Evolutionary conservation across 2,888 invertebrate species (phyloP), one percentile per base, ranked within the genome.

Genomic region (Myathropa florea): DNA sequence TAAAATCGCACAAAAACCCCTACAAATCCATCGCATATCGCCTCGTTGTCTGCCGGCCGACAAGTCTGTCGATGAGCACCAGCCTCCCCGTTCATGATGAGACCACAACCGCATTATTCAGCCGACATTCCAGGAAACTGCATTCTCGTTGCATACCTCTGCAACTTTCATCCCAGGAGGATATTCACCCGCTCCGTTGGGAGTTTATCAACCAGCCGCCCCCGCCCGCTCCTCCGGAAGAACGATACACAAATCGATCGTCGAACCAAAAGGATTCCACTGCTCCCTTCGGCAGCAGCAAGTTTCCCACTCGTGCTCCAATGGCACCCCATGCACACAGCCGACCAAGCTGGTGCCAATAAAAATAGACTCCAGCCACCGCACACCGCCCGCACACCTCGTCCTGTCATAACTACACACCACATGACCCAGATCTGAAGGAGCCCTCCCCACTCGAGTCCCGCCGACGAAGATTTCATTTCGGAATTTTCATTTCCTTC

Each of bases 161-260:
- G 79, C 79, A 64, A 59, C 55, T 57, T 78, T 33, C 9, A 33
- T 33, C 9, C 33, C 33, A n/a, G n/a, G n/a, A n/a, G n/a, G n/a
- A n/a, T n/a, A n/a, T n/a, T n/a, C n/a, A n/a, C n/a, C n/a, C n/a
- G n/a, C n/a, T n/a, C n/a, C n/a, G 7, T 2, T 33, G 33, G 33
- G 33, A 33, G 33, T 33, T 33, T 71, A 63, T 78, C 78, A 70
- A 65, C 79, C 82, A 76, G 71, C 82, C 84, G 71, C 39, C 30
- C 24, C 4, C 65, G n/a, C n/a, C n/a, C n/a, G n/a, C n/a, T n/a
- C n/a, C n/a, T n/a, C n/a, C n/a, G n/a, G n/a, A n/a, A n/a, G n/a
- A n/a, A n/a, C n/a, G n/a, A n/a, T n/a, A n/a, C n/a, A n/a, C 68
- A 78, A 78, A 83, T 86, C 86, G 86, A 86, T 86, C 86, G 83